Evolutionary conservation across 2,113 vertebrate species (phyloP), one percentile per base, ranked within the genome.

Genomic region (Cairina moschata): DNA sequence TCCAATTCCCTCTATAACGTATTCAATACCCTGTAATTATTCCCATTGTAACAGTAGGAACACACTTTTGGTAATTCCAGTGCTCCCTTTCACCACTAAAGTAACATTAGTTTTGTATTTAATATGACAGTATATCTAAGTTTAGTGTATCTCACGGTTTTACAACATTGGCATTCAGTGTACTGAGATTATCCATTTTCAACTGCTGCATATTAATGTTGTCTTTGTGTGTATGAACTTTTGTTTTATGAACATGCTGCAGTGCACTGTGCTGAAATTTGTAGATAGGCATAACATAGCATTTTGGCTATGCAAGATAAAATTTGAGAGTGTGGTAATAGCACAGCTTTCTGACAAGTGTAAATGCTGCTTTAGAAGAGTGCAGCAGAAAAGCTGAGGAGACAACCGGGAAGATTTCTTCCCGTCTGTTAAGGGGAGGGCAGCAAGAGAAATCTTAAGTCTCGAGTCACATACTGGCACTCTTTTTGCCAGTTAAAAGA

Each of bases 231-330:
- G 83, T 68, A 91, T 93, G 94, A 91, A 80, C 44, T 82, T 88
- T 87, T 92, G 82, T 92, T 96, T 97, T 96, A 97, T 97, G 95
- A 96, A 95, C 82, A 82, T 58, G 73, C 31, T 66, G 77, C 86
- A 92, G 73, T 93, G 88, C 89, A 63, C 83, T 77, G 50, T 72
- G 62, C 88, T 90, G 94, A 82, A 87, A 79, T 96, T 88, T 60
- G 36, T 91, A 94, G 94, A 86, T 93, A 91, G 94, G 86, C 62
- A 62, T 96, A 95, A 96, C 94, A 65, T 71, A 97, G 85, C 93
- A 83, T 96, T 97, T 95, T 96, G 91, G 94, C 94, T 96, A 88
- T 68, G 97, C 91, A 92, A 97, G 97, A 97, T 97, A 97, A 98
- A 97, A 95, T 94, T 88, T 75, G 80, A 97, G 94, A 93, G 62